A percentile compares a stretch with the other conserved stretches of the same genome.
Evolutionary conservation across 2,888 invertebrate species (phyloP).

Genomic region (Mamestra brassicae): DNA sequence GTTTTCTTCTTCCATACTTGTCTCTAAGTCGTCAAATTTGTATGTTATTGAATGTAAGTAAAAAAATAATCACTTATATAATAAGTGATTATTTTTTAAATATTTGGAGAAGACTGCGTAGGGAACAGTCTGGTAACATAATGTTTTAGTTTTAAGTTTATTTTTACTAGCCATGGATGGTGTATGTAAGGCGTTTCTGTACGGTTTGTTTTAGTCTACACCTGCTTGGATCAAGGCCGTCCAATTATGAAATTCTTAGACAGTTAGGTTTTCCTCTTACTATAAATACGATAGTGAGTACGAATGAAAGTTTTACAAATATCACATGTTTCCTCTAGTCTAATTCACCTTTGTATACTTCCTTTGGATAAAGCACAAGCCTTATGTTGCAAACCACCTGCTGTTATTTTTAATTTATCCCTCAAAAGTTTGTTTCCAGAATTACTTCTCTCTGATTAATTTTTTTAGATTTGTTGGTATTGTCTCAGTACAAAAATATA

Average conservation of each 20-base stretch:
- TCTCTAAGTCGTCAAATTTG: too few species aligned
- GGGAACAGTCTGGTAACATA: slow-evolving; percentile 19
- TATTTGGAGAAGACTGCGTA: slow-evolving; percentile 19
- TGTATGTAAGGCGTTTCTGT: slow-evolving; percentile 45
- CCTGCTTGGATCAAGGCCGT: slow-evolving; percentile 59
- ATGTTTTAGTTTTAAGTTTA: slow-evolving; percentile 44
- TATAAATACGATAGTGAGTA: slow-evolving; percentile 26
- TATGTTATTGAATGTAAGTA: too few species aligned
- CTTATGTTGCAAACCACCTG: not conserved
- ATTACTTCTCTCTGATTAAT: not conserved
- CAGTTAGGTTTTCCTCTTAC: slow-evolving; percentile 13
- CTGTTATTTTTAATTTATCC: not conserved
- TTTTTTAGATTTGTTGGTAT: not conserved
- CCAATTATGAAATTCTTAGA: slow-evolving; percentile 42
- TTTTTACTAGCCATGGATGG: slow-evolving; percentile 42
- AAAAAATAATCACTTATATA: too few species aligned
- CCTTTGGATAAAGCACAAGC: not conserved
- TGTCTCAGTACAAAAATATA: not conserved
- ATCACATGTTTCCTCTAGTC: not conserved
- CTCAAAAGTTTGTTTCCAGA: not conserved
- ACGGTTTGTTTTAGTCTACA: slow-evolving; percentile 47
- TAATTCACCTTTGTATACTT: not conserved
- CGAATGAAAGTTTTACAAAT: not conserved
- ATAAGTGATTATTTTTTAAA: not conserved
- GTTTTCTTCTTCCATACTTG: not conserved